Conservation (phyloP, 1,140 invertebrate species). For the Oreohelix idahoensis region DNA sequence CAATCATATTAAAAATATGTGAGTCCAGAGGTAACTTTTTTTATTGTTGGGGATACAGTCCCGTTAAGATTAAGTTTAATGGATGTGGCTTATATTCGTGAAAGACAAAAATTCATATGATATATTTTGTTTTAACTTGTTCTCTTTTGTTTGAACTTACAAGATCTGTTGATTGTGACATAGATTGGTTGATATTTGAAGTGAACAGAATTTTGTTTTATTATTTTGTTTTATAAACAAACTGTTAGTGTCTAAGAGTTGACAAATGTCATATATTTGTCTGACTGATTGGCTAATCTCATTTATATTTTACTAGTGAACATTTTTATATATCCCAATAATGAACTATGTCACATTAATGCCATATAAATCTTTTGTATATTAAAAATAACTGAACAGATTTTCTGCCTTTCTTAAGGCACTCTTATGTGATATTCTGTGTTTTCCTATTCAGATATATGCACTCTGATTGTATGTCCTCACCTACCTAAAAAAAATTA, state of each 20-base stretch:
- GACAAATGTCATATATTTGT: no score
- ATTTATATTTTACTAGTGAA: neutral
- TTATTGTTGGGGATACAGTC: no score
- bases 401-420: conserved; percentile 5
- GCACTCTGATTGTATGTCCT: conserved; percentile 23
- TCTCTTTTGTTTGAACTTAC: neutral
- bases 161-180: neutral
- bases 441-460: conserved; percentile 1
- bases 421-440: conserved; percentile 11
- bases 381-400: neutral
- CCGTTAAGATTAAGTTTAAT: no score
- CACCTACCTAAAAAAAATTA: neutral
- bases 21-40: no score
- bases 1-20: no score
- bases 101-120: no score
- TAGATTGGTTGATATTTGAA: neutral
- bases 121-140: neutral
- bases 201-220: neutral
- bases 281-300: neutral
- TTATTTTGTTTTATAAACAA: neutral
- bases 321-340: neutral
- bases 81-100: no score
- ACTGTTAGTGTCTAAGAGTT: neutral
- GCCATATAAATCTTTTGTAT: neutral
- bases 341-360: neutral